phyloP scores from a whole-genome alignment of 2,113 vertebrate genomes.

The Bagarius yarrelli region DNA sequence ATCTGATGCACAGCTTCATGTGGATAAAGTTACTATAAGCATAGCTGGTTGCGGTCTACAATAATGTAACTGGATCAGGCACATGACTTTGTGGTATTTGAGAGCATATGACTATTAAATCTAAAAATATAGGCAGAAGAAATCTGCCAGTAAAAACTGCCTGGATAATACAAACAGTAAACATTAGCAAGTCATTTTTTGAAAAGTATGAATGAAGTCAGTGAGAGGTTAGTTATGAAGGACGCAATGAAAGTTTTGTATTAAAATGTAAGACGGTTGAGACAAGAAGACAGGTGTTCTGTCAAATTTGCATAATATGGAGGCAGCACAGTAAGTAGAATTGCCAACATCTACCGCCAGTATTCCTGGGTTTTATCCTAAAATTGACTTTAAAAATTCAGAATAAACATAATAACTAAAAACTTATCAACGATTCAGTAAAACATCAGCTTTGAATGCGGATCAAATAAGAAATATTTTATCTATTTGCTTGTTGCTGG shows the following conservation, averaged over 20 bases:
- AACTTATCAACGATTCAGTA: background rate
- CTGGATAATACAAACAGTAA: background rate
- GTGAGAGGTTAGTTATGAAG: background rate
- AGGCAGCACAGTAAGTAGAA: background rate
- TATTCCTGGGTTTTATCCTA: background rate
- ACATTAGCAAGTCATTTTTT: background rate
- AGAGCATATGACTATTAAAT: background rate
- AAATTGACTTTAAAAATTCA: background rate
- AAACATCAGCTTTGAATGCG: background rate
- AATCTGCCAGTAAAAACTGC: background rate
- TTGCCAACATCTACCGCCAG: background rate
- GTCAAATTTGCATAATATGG: background rate
- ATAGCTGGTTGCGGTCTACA: background rate
- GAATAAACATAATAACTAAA: background rate
- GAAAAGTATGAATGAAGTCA: background rate
- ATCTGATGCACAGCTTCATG: conserved; percentile 17
- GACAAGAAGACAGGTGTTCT: background rate
- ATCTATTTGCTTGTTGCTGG: background rate
- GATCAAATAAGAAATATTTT: background rate
- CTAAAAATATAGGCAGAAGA: background rate
- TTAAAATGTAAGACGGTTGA: background rate
- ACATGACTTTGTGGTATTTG: conserved; percentile 4
- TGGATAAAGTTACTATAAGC: conserved; percentile 3
- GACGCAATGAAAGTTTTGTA: background rate
- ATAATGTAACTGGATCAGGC: background rate